These are phyloP conservation scores for Clivina fossor DNA, from an alignment of 2,888 invertebrate genomes.

Conservation along the genomic window DNA sequence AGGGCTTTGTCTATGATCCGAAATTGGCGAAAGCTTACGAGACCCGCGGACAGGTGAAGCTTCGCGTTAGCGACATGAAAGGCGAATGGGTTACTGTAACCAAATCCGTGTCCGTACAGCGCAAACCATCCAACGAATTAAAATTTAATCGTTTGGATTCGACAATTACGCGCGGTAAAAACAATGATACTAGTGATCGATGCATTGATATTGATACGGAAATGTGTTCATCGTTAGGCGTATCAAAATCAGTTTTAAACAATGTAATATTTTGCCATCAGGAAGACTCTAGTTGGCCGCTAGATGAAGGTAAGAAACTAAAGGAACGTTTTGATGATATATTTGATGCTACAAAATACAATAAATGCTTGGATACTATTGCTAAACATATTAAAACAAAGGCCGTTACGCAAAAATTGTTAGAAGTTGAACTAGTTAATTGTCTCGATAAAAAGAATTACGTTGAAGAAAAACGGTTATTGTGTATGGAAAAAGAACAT, in stretches of 20 bases:
- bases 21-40: slow-evolving; percentile 62
- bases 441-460: slow-evolving; percentile 62
- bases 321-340: slow-evolving; percentile 98
- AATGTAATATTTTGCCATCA: slow-evolving; percentile 99
- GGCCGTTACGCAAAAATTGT: slow-evolving; percentile 55
- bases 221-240: slow-evolving; percentile 73
- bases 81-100: slow-evolving; percentile 53
- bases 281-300: slow-evolving; percentile 96
- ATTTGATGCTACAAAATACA: slow-evolving; percentile 92
- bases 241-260: slow-evolving; percentile 91
- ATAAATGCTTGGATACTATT: slow-evolving; percentile 81
- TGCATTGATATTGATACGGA: slow-evolving; percentile 74
- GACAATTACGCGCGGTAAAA: slow-evolving; percentile 48
- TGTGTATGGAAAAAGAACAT: slow-evolving; percentile 64
- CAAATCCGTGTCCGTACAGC: slow-evolving; percentile 53
- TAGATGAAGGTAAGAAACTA: slow-evolving; percentile 89
- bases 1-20: slow-evolving; percentile 91
- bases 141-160: slow-evolving; percentile 54
- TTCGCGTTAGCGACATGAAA: slow-evolving; percentile 51
- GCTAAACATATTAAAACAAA: slow-evolving; percentile 69
- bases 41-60: slow-evolving; percentile 53
- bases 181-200: slow-evolving; percentile 60
- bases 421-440: slow-evolving; percentile 58
- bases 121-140: slow-evolving; percentile 40
- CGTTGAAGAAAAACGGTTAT: slow-evolving; percentile 62